Conservation (phyloP, 2,888 invertebrate genomes). For the Tillus elongatus region DNA sequence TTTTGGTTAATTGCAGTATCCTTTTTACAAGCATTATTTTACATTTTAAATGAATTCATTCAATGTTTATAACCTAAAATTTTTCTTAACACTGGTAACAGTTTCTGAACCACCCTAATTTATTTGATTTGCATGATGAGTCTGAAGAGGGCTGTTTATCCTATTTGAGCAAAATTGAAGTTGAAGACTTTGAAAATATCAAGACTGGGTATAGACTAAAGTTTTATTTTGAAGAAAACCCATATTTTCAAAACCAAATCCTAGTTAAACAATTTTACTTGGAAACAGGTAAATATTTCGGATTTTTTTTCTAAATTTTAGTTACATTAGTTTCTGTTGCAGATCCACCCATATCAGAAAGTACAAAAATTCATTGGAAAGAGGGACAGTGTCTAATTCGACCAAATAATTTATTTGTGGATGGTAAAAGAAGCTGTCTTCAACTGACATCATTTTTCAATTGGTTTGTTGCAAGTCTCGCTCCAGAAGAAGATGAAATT, state of each 20-base stretch:
- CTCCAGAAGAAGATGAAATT: slow-evolving; percentile 76
- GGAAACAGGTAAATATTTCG: too few relatives aligned
- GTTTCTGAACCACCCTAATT: slow-evolving; percentile 81
- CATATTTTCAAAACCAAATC: slow-evolving; percentile 70
- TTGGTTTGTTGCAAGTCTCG: slow-evolving; percentile 74
- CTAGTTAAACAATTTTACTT: slow-evolving; percentile 73
- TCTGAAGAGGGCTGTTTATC: slow-evolving; percentile 75
- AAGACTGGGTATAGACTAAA: slow-evolving; percentile 74
- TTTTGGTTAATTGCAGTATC: slow-evolving; percentile 78
- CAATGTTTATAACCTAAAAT: too few relatives aligned
- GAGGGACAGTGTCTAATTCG: slow-evolving; percentile 62
- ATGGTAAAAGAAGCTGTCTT: slow-evolving; percentile 54
- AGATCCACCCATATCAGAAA: slow-evolving; percentile 64
- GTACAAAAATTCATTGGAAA: slow-evolving; percentile 73
- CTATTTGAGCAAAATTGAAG: slow-evolving; percentile 62
- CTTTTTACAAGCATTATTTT: too few relatives aligned
- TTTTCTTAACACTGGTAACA: too few relatives aligned
- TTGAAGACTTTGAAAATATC: slow-evolving; percentile 80
- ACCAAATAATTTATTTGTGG: slow-evolving; percentile 46
- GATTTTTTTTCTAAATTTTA: too few relatives aligned
- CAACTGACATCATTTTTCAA: slow-evolving; percentile 66
- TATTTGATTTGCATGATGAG: slow-evolving; percentile 69
- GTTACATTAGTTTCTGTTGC: too few relatives aligned
- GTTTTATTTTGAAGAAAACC: slow-evolving; percentile 70
- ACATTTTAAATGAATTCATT: too few relatives aligned